phyloP scores from a whole-genome alignment of 1,140 invertebrate genomes.

The Charaxes varanes region DNA sequence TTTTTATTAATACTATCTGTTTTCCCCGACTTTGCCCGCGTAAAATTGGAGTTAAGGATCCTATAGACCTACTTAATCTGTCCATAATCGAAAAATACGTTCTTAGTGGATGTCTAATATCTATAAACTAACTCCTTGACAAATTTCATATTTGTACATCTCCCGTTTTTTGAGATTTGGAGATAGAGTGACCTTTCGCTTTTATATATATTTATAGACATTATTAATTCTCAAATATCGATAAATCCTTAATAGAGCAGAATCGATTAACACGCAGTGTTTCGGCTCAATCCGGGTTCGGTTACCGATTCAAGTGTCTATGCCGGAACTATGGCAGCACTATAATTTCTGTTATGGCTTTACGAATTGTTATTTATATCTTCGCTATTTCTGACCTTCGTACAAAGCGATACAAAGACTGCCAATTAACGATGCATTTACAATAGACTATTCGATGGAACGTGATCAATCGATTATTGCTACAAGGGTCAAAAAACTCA shows the following conservation, averaged over 20 bases:
- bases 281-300: slow-evolving; percentile 32
- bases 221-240: neutral
- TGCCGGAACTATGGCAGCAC: slow-evolving; percentile 22
- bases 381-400: slow-evolving; percentile 17
- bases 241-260: slow-evolving; percentile 11
- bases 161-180: too few relatives aligned
- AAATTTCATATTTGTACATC: too few relatives aligned
- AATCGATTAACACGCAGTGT: neutral
- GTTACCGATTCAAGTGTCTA: slow-evolving; percentile 28
- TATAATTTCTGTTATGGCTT: slow-evolving; percentile 19
- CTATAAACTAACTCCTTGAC: too few relatives aligned
- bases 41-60: too few relatives aligned
- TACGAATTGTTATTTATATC: slow-evolving; percentile 27
- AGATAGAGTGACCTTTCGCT: too few relatives aligned
- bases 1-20: too few relatives aligned
- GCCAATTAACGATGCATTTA: slow-evolving; percentile 8
- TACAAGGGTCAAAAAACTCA: slow-evolving; percentile 4
- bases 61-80: too few relatives aligned
- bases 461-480: slow-evolving; percentile 5
- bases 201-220: neutral
- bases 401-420: slow-evolving; percentile 6
- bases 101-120: too few relatives aligned
- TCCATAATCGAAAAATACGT: too few relatives aligned
- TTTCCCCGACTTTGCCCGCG: too few relatives aligned
- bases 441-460: slow-evolving; percentile 4